Evolutionary conservation across 2,888 invertebrate genomes (phyloP).

Genomic region (Mythimna pallens): DNA sequence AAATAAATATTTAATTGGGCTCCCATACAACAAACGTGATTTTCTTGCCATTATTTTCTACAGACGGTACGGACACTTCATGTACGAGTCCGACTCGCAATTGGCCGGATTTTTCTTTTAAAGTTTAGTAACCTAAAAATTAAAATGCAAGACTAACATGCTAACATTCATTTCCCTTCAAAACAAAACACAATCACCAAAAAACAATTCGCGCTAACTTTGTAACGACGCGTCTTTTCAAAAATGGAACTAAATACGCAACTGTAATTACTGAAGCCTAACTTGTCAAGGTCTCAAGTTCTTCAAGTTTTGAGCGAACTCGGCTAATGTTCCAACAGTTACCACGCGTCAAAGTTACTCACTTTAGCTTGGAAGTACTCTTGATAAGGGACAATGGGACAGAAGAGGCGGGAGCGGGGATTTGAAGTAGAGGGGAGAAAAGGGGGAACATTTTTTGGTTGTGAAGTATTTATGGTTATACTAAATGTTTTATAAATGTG

Average conservation of each 20-base stretch:
- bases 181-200: slow-evolving; percentile 15
- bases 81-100: too few relatives aligned
- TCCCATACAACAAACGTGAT: too few relatives aligned
- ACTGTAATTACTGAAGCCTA: slow-evolving; percentile 59
- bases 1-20: too few relatives aligned
- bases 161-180: background rate
- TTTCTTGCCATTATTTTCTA: too few relatives aligned
- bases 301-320: slow-evolving; percentile 58
- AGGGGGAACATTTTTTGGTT: background rate
- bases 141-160: background rate
- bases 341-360: slow-evolving; percentile 68
- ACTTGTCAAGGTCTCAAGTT: slow-evolving; percentile 64
- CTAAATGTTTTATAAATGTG: too few relatives aligned
- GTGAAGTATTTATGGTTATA: background rate
- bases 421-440: background rate
- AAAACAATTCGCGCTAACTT: slow-evolving; percentile 4
- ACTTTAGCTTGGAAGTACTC: slow-evolving; percentile 50
- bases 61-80: too few relatives aligned
- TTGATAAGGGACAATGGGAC: background rate
- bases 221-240: slow-evolving; percentile 25
- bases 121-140: too few relatives aligned
- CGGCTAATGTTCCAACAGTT: slow-evolving; percentile 69
- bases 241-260: slow-evolving; percentile 51
- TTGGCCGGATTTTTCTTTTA: too few relatives aligned
- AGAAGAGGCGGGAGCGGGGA: slow-evolving; percentile 28